Evolutionary conservation across 2,888 invertebrate genomes (phyloP), one percentile per base, ranked within the genome.

Genomic region (Drosophila vallismaia): DNA sequence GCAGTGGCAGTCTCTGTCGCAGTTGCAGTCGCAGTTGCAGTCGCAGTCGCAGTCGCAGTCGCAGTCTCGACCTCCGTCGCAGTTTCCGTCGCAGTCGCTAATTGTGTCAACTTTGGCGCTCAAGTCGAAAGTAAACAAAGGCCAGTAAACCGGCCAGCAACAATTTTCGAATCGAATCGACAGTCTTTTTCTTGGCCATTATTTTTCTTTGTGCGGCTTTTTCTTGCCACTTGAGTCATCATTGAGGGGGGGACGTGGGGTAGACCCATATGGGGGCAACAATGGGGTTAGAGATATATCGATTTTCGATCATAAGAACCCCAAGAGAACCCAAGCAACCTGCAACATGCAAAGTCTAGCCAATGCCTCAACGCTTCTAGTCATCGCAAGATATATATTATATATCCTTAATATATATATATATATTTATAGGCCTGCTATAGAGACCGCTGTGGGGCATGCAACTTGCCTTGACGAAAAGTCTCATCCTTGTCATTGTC

Each of bases 281-380:
- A 69, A 63, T 74, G 60, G 77, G 71, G 69, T 64, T 71, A 75
- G 74, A 59, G 72, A 71, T 81, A 79, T 82, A 82, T 82, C 78
- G 82, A 82, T 82, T 82, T 82, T 82, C 85, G 82, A 82, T 82
- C 82, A 87, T 74, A 86, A 80, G 73, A 86, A 77, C 19, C 19
- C 19, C 19, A 19, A 19, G 19, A 19, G 19, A 19, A 19, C 19
- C 19, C 19, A 19, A 19, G 19, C 19, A 19, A 19, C 74, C 71
- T 80, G 87, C 87, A 85, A 63, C 67, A 76, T 68, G 71, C 74
- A 71, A 70, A 71, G 70, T 36, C 63, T 63, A 46, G 33, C 49
- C 28, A 36, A 12, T n/a, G 36, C 36, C 36, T 36, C n/a, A 36
- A 36, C 36, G 19, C 19, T 19, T 19, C 19, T 19, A 19, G 19